Conservation (phyloP, 2,888 invertebrate genomes). For the Melipona bicolor region DNA sequence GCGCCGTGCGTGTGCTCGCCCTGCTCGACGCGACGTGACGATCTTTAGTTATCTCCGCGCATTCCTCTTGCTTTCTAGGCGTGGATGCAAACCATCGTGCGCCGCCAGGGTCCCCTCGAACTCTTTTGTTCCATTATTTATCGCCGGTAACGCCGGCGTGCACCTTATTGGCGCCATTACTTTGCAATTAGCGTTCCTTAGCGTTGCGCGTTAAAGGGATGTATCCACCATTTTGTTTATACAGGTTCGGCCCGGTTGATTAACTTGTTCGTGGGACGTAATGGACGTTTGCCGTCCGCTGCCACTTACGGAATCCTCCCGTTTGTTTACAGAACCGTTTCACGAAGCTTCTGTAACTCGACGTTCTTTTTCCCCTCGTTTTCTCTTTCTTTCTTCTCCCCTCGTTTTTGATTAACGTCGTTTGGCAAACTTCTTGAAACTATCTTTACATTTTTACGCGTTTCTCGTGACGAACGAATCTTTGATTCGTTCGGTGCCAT, state of each 20-base stretch:
- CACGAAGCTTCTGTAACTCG: constrained; percentile 16
- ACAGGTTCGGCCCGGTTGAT: constrained; percentile 15
- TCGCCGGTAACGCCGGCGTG: constrained; percentile 9
- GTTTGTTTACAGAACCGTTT: constrained; percentile 17
- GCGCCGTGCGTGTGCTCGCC: constrained; percentile 19
- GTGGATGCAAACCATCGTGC: neutral
- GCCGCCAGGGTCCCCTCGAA: constrained; percentile 4
- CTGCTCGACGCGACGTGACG: constrained; percentile 48
- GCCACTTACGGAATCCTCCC: constrained; percentile 6
- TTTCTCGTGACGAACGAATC: no score
- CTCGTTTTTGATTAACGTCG: neutral
- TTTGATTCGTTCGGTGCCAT: no score
- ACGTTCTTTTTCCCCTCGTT: neutral
- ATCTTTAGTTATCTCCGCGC: constrained; percentile 61
- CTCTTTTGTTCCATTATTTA: constrained; percentile 48
- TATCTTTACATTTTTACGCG: no score
- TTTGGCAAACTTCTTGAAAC: neutral
- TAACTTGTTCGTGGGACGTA: constrained; percentile 31
- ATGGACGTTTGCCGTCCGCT: constrained; percentile 25
- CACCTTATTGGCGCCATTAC: constrained; percentile 32
- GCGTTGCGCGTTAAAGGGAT: constrained; percentile 5
- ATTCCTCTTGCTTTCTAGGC: constrained; percentile 53
- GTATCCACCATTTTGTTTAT: constrained; percentile 15
- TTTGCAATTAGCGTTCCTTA: constrained; percentile 34
- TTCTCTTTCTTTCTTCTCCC: neutral